These are phyloP conservation scores for Onthophagus sagittarius DNA, from an alignment of 2,888 invertebrate genomes.

Conservation along the genomic window DNA sequence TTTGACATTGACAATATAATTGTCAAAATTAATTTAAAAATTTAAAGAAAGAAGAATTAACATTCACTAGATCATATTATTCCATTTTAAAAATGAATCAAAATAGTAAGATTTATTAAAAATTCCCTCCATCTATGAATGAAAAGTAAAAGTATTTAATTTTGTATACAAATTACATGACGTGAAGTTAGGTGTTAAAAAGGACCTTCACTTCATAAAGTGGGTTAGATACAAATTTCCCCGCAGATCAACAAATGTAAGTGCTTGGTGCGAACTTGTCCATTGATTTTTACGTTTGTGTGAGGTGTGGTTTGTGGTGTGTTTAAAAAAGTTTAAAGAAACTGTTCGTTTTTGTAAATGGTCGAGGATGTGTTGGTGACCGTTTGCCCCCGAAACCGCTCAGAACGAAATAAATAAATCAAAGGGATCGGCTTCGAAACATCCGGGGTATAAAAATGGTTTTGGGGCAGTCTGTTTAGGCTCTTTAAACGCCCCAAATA, in stretches of 20 bases:
- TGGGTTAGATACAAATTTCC: conserved; percentile 21
- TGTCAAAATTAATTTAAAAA: too few species aligned
- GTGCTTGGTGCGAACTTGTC: conserved; percentile 23
- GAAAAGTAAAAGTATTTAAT: neutral
- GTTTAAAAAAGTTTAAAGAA: conserved; percentile 18
- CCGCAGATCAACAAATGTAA: conserved; percentile 21
- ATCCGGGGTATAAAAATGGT: conserved; percentile 14
- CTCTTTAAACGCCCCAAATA: conserved; percentile 27
- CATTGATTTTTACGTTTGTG: conserved; percentile 35
- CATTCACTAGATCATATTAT: too few species aligned
- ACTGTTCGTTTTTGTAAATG: conserved; percentile 26
- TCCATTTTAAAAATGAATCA: too few species aligned
- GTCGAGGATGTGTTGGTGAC: conserved; percentile 22
- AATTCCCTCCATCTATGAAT: neutral
- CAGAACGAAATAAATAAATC: conserved; percentile 5
- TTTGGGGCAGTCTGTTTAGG: conserved; percentile 25
- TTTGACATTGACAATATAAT: too few species aligned
- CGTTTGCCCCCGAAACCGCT: neutral
- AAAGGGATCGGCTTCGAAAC: conserved; percentile 18
- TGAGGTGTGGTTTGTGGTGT: conserved; percentile 37
- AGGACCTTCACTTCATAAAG: neutral
- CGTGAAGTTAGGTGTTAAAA: neutral
- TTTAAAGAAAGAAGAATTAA: too few species aligned
- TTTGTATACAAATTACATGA: neutral
- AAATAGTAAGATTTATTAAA: too few species aligned